Conservation (phyloP, 2,797 vertebrate species). For the Tokudaia muenninki region DNA sequence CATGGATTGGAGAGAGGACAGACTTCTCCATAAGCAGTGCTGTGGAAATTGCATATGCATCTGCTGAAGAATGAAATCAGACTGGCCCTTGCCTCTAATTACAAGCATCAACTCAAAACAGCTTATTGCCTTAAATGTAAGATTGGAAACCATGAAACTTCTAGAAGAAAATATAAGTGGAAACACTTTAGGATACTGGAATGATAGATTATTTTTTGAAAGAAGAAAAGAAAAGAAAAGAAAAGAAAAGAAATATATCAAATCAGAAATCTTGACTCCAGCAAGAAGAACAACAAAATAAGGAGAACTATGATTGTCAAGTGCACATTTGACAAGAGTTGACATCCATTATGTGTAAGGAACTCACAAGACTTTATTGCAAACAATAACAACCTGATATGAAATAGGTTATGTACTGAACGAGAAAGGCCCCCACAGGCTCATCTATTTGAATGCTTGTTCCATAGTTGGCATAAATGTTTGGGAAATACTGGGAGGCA, state of each 20-base stretch:
- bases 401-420: background rate
- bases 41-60: background rate
- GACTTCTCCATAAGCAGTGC: background rate
- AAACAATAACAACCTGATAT: background rate
- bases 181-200: background rate
- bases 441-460: background rate
- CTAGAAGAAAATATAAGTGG: background rate
- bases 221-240: background rate
- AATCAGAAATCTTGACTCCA: background rate
- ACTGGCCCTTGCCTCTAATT: background rate
- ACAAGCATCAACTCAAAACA: background rate
- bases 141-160: background rate
- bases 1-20: background rate
- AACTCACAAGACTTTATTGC: background rate
- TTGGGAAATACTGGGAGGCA: background rate
- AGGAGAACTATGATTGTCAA: background rate
- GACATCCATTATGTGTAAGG: background rate
- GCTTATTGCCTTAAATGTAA: background rate
- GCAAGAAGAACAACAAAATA: background rate
- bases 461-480: no score
- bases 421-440: no score
- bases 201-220: background rate
- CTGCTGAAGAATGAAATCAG: background rate
- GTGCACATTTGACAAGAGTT: background rate
- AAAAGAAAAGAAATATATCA: background rate